Evolutionary conservation across 2,113 vertebrate genomes (phyloP).

Genomic region (Choloepus hoffmanni): DNA sequence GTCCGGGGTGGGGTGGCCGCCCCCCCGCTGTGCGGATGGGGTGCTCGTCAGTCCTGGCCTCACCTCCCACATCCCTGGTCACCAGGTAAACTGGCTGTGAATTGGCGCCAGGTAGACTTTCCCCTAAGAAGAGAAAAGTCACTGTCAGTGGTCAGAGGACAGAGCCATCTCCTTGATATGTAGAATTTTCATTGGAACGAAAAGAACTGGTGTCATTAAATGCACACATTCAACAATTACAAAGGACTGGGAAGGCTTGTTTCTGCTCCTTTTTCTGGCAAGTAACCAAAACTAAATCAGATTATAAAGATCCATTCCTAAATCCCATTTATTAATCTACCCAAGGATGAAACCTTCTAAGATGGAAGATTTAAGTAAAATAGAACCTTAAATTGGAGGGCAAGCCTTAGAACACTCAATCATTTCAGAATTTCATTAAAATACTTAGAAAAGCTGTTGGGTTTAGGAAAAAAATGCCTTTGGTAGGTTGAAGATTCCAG

Average conservation of each 20-base stretch:
- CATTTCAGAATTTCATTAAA: not conserved
- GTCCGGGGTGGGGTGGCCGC: not conserved
- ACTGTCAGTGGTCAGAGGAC: not conserved
- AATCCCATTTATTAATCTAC: not conserved
- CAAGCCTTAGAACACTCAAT: not conserved
- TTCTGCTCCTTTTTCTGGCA: too few species aligned
- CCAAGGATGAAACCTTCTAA: not conserved
- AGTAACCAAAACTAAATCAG: not conserved
- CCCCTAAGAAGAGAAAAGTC: not conserved
- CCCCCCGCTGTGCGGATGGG: accelerated
- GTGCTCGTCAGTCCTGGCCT: accelerated
- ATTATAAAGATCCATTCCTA: not conserved
- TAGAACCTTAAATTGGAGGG: not conserved
- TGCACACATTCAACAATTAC: not conserved
- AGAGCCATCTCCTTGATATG: too few species aligned
- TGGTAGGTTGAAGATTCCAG: not conserved
- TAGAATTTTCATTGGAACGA: not conserved
- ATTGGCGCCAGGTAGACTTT: not conserved
- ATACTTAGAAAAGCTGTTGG: not conserved
- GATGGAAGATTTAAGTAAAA: not conserved
- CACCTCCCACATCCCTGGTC: not conserved
- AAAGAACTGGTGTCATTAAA: not conserved
- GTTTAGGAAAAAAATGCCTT: not conserved
- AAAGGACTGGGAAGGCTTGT: accelerated
- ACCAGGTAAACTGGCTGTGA: not conserved